phyloP scores from a whole-genome alignment of 2,797 vertebrate species.

The Bovichtus diacanthus region DNA sequence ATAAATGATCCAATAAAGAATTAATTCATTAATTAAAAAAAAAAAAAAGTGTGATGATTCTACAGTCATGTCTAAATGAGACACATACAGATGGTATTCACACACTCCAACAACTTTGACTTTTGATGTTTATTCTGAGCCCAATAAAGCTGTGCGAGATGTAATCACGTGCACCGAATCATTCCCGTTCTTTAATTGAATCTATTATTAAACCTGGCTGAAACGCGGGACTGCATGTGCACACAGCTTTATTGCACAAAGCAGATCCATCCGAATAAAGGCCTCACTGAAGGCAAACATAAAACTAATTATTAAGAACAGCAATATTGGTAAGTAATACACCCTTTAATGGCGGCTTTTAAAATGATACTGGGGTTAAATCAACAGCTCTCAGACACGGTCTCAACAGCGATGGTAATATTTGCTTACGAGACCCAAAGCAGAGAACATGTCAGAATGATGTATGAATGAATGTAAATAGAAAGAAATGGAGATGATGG shows the following conservation, averaged over 20 bases:
- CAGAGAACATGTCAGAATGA: slow-evolving; percentile 44
- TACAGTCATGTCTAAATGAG: background rate
- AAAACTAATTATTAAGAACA: background rate
- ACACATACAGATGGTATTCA: background rate
- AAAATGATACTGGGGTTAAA: background rate
- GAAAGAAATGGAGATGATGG: slow-evolving; percentile 48
- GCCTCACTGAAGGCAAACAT: background rate
- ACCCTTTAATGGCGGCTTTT: background rate
- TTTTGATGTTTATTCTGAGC: background rate
- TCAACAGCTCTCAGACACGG: slow-evolving; percentile 1
- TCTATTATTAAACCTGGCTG: background rate
- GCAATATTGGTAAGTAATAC: background rate
- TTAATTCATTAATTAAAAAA: background rate
- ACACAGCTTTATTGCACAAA: background rate
- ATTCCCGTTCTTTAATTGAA: background rate
- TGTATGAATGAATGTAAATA: slow-evolving; percentile 62
- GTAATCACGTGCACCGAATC: background rate
- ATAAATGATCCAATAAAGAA: background rate
- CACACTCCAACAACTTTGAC: background rate
- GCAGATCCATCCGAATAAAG: background rate
- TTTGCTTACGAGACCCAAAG: slow-evolving; percentile 1
- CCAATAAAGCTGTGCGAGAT: background rate
- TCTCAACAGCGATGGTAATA: background rate
- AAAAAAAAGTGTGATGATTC: background rate
- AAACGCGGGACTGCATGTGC: background rate